These are phyloP conservation scores for Callithrix jacchus DNA, from an alignment of 2,113 vertebrate genomes.

Conservation along the genomic window DNA sequence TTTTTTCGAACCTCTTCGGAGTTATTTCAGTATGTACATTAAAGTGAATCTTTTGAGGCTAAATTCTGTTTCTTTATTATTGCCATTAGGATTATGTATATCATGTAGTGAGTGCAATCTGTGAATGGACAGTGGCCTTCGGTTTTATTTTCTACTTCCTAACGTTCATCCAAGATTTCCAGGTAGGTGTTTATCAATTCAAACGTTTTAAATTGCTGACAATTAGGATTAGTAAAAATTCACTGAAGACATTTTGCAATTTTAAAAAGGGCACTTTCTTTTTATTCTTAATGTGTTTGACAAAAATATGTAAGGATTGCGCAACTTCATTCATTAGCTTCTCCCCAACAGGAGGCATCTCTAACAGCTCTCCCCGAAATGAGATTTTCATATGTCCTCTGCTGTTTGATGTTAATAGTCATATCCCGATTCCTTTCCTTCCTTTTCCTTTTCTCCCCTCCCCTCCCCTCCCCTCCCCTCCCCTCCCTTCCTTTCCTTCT, in stretches of 20 bases:
- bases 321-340: not conserved
- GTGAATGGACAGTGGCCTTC: constrained; percentile 96
- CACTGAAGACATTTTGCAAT: not conserved
- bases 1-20: not conserved
- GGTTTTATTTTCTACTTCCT: constrained; percentile 95
- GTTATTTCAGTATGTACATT: not conserved
- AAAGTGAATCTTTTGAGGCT: not conserved
- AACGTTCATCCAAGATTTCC: constrained; percentile 95
- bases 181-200: constrained; percentile 85
- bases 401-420: not conserved
- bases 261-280: not conserved
- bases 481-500: too few species aligned
- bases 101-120: constrained; percentile 88
- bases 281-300: not conserved
- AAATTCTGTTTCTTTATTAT: constrained; percentile 55
- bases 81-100: constrained; percentile 83
- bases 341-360: not conserved
- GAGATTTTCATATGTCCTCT: not conserved
- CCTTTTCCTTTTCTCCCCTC: too few species aligned
- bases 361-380: not conserved
- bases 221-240: not conserved
- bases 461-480: too few species aligned
- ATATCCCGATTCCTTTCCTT: not conserved
- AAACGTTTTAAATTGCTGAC: not conserved
- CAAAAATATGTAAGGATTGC: not conserved